Conservation (phyloP, 2,113 vertebrate species). For the Conger conger region DNA sequence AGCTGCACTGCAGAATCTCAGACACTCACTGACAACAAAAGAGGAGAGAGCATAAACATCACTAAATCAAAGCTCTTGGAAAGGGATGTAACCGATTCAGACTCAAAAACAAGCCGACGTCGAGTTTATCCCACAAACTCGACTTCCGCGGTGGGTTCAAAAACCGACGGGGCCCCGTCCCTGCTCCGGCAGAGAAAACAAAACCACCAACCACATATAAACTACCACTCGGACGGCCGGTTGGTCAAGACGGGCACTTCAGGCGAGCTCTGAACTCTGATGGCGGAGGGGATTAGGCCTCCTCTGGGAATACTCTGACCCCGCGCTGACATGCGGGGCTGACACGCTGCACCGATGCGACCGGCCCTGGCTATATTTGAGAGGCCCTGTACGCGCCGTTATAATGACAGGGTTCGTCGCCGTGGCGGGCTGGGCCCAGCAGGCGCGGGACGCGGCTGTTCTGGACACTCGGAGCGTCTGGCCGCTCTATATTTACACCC, state of each 20-base stretch:
- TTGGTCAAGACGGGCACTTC: background rate
- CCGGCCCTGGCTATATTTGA: conserved; percentile 14
- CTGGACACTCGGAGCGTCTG: conserved; percentile 4
- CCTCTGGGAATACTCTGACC: background rate
- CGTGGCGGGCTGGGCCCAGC: conserved; percentile 33
- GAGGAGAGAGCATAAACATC: background rate
- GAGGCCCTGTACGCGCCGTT: conserved; percentile 25
- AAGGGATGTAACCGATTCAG: background rate
- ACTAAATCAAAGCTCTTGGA: background rate
- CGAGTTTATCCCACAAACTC: background rate
- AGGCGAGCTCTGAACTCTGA: background rate
- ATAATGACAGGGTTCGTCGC: conserved; percentile 37
- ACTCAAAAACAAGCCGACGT: background rate
- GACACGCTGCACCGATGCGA: conserved; percentile 7
- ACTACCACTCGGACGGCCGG: background rate
- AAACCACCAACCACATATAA: background rate
- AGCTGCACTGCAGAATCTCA: background rate
- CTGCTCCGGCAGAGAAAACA: background rate
- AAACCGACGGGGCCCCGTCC: background rate
- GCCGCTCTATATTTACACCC: conserved; percentile 21
- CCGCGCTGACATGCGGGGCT: conserved; percentile 45
- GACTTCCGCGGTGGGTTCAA: background rate
- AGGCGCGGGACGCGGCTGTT: conserved; percentile 42
- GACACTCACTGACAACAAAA: background rate
- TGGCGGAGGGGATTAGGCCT: too few species aligned